Percentiles rank a stretch among this genome's conserved stretches.
These are phyloP conservation scores for Anser brachyrhynchus DNA, from an alignment of 2,113 vertebrate genomes.

Conservation along the genomic window DNA sequence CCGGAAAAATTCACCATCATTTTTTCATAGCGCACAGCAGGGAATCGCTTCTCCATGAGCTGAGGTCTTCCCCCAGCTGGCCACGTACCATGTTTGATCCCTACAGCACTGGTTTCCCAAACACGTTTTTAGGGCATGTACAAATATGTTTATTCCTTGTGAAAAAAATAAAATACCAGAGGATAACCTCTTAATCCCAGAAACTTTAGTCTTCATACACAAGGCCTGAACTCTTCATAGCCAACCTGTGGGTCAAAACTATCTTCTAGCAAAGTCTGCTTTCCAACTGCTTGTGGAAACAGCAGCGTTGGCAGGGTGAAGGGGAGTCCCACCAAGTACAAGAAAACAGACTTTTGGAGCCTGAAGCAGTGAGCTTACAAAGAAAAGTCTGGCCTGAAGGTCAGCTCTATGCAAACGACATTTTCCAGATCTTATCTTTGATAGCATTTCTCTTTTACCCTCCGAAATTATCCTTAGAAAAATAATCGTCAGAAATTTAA, in stretches of 20 bases:
- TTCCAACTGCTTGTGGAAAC: not conserved
- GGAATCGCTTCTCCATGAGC: not conserved
- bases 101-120: not conserved
- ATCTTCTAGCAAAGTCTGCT: not conserved
- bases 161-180: not conserved
- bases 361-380: not conserved
- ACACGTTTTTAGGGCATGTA: too few relatives aligned
- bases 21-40: not conserved
- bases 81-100: not conserved
- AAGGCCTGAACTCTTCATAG: not conserved
- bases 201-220: not conserved
- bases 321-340: not conserved
- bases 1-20: not conserved
- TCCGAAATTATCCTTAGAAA: not conserved
- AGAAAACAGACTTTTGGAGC: not conserved
- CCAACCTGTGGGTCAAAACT: not conserved
- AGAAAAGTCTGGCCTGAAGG: not conserved
- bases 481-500: not conserved
- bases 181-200: not conserved
- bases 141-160: not conserved
- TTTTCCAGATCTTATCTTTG: conserved; percentile 1
- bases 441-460: not conserved
- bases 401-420: not conserved
- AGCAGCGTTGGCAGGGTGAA: not conserved
- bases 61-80: not conserved